phyloP scores from a whole-genome alignment of 1,140 invertebrate species.

The Drosophila kohkoa region DNA sequence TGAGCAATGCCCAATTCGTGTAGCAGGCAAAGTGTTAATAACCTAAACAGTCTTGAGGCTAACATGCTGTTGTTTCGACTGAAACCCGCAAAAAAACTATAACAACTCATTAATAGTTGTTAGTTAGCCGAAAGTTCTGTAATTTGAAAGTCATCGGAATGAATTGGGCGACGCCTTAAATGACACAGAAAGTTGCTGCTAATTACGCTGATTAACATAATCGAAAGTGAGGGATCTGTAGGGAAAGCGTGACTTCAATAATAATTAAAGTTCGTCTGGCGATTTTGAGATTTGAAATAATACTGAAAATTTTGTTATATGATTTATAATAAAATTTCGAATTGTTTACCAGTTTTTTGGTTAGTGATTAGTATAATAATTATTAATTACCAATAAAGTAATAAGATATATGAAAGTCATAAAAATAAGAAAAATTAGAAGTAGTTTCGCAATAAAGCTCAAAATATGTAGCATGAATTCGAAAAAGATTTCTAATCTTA shows the following conservation, averaged over 20 bases:
- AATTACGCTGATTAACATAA: not conserved
- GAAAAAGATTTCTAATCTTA: too few species aligned
- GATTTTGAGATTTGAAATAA: not conserved
- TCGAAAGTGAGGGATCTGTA: not conserved
- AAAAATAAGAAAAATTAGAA: too few species aligned
- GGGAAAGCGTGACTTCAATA: not conserved
- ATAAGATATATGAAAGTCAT: too few species aligned
- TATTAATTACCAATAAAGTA: too few species aligned
- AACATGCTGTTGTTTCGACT: conserved; percentile 23
- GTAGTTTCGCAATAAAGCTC: too few species aligned
- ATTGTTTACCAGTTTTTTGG: too few species aligned
- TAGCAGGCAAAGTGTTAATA: conserved; percentile 6
- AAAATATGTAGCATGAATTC: too few species aligned
- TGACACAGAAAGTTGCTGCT: not conserved
- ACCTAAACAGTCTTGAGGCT: not conserved
- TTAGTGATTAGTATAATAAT: too few species aligned
- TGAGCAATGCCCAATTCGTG: not conserved
- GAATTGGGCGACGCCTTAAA: not conserved
- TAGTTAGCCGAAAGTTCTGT: not conserved
- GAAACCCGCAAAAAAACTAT: not conserved
- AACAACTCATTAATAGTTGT: not conserved
- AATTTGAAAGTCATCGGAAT: conserved; percentile 7
- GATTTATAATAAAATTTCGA: too few species aligned
- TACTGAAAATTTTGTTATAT: too few species aligned
- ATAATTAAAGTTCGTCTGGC: not conserved